Evolutionary conservation across 2,113 vertebrate species (phyloP).

Genomic region (Phalacrocorax pelagicus): DNA sequence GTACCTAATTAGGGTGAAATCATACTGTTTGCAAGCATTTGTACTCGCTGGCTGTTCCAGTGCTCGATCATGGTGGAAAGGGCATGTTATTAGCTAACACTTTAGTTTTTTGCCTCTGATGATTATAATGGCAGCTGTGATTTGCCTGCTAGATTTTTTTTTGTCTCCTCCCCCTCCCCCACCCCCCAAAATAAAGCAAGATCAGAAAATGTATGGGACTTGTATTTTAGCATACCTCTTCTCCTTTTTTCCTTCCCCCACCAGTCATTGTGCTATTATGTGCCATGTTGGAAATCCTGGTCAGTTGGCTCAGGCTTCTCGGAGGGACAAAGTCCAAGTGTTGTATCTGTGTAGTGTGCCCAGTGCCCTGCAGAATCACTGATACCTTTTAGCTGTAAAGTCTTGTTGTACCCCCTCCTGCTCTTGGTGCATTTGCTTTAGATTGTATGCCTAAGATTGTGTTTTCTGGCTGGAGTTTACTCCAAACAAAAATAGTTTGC

Average conservation of each 20-base stretch:
- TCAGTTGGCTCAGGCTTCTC: neutral
- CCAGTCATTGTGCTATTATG: neutral
- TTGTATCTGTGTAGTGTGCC: neutral
- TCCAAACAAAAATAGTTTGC: neutral
- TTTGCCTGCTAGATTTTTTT: neutral
- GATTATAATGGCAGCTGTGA: neutral
- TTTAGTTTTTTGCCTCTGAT: neutral
- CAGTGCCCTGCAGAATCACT: neutral
- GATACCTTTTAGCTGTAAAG: neutral
- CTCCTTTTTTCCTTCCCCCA: too few relatives aligned
- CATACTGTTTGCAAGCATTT: neutral
- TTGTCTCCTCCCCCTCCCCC: too few relatives aligned
- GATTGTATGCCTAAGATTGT: neutral
- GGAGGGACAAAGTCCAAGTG: too few relatives aligned
- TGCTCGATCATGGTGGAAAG: neutral
- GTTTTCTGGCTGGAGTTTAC: neutral
- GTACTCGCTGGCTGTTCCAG: neutral
- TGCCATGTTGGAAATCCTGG: neutral
- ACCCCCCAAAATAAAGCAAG: neutral
- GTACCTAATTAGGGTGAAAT: neutral
- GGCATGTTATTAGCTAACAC: neutral
- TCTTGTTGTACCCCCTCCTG: neutral
- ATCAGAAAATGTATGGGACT: neutral
- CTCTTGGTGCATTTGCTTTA: neutral
- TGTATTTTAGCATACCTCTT: neutral